Conservation (phyloP, 2,113 vertebrate species). For the Eidolon helvum region DNA sequence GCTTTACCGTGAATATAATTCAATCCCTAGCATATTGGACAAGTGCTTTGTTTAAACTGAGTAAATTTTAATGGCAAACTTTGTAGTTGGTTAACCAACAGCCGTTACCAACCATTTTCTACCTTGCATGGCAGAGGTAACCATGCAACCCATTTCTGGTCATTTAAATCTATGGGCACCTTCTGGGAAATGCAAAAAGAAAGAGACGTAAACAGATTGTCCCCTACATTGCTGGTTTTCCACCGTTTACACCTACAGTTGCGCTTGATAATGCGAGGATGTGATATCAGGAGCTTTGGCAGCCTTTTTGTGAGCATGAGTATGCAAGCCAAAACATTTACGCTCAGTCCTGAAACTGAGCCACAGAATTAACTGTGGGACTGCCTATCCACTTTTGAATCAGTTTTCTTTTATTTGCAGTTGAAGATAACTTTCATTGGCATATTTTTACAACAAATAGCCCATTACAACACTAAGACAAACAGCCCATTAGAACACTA, state of each 20-base stretch:
- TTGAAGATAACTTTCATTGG: neutral
- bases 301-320: neutral
- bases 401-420: neutral
- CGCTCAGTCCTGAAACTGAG: neutral
- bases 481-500: neutral
- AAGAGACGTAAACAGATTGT: neutral
- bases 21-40: neutral
- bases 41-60: neutral
- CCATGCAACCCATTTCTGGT: neutral
- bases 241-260: neutral
- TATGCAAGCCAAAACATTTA: neutral
- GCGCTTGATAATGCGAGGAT: neutral
- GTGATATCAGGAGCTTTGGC: neutral
- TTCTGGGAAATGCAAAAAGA: neutral
- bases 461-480: neutral
- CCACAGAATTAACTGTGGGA: neutral
- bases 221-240: neutral
- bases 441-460: neutral
- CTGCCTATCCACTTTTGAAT: neutral
- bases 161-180: neutral
- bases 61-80: neutral
- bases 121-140: no score
- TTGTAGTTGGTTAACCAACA: neutral
- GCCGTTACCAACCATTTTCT: neutral
- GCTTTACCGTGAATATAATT: accelerated